Evolutionary conservation across 2,888 invertebrate genomes (phyloP).

Genomic region (Crossocerus cetratus): DNA sequence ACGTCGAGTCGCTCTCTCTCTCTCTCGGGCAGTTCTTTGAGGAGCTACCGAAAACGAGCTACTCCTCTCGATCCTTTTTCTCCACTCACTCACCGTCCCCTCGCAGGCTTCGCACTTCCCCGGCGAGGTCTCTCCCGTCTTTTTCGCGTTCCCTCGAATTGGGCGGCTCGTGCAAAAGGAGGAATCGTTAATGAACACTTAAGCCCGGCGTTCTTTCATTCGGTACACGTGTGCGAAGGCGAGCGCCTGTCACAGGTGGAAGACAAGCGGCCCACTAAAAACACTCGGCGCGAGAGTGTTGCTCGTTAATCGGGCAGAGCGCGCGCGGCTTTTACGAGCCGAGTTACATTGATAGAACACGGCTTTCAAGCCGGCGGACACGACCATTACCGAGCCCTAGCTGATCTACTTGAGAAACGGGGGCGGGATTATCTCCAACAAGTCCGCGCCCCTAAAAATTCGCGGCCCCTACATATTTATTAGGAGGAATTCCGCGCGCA

Average conservation of each 20-base stretch:
- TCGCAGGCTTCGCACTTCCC: not conserved
- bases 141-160: not conserved
- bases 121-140: not conserved
- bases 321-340: not conserved
- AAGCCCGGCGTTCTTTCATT: not conserved
- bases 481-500: too few relatives aligned
- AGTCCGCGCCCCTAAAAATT: too few relatives aligned
- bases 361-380: not conserved
- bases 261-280: not conserved
- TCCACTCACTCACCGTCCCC: not conserved
- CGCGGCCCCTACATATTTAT: too few relatives aligned
- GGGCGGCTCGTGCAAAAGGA: constrained; percentile 2
- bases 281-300: not conserved
- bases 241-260: not conserved
- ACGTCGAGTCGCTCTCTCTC: too few relatives aligned
- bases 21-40: too few relatives aligned
- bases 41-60: constrained; percentile 27
- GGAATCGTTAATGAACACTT: constrained; percentile 6
- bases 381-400: not conserved
- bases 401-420: too few relatives aligned
- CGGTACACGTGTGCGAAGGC: constrained; percentile 1
- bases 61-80: constrained; percentile 6
- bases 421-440: too few relatives aligned
- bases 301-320: not conserved
- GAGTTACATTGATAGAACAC: not conserved